Conservation (phyloP, 2,797 vertebrate genomes). For the Pteropus rufus region DNA sequence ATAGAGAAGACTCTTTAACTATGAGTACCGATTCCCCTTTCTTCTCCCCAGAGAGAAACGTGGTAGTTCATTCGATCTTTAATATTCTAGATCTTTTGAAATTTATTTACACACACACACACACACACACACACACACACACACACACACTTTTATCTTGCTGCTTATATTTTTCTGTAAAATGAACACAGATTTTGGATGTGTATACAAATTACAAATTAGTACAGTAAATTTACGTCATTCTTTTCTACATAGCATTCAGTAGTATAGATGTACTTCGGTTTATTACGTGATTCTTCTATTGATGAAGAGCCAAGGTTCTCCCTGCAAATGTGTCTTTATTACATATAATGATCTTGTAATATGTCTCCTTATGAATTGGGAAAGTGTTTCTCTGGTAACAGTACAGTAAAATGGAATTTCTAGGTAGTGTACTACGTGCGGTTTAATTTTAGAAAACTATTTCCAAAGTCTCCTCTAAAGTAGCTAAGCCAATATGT, state of each 20-base stretch:
- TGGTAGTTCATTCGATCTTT: neutral
- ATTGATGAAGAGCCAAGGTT: neutral
- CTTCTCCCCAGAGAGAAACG: neutral
- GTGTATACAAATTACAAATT: neutral
- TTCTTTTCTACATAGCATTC: neutral
- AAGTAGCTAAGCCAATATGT: neutral
- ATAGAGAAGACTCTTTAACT: neutral
- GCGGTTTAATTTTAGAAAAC: neutral
- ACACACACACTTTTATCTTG: neutral
- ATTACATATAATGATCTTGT: neutral
- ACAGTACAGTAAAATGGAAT: neutral
- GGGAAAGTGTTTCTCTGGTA: neutral
- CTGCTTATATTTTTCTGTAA: neutral
- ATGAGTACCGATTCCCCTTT: neutral
- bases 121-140: neutral
- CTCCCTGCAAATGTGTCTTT: neutral
- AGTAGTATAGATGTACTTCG: neutral
- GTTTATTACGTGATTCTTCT: neutral
- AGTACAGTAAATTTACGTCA: neutral
- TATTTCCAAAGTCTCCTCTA: neutral
- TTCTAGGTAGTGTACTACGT: neutral
- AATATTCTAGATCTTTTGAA: neutral
- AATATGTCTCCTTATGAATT: neutral
- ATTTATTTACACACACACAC: neutral
- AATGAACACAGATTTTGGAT: neutral